These are phyloP conservation scores for Cochlearius cochlearius DNA, from an alignment of 2,113 vertebrate species.

Conservation along the genomic window DNA sequence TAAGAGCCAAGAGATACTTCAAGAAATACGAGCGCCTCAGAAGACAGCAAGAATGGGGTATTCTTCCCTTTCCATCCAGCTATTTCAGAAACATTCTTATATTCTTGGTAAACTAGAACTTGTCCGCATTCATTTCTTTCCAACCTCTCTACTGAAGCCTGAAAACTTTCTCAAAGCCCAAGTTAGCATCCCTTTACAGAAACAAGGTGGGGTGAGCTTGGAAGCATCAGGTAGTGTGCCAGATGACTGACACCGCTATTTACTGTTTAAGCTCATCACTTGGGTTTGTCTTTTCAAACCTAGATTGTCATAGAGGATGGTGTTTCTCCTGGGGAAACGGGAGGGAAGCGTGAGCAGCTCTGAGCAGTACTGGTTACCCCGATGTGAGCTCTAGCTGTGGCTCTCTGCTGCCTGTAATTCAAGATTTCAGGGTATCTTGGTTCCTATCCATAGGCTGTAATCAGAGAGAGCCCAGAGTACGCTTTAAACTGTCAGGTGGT, in stretches of 20 bases:
- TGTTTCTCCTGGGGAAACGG: not conserved
- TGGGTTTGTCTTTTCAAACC: not conserved
- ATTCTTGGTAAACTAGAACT: not conserved
- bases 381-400: not conserved
- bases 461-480: not conserved
- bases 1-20: constrained; percentile 41
- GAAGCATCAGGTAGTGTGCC: not conserved
- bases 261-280: not conserved
- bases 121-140: not conserved
- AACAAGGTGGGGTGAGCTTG: not conserved
- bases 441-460: too few species aligned
- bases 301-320: not conserved
- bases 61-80: not conserved
- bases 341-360: not conserved
- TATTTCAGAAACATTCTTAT: not conserved
- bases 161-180: not conserved
- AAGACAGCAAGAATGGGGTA: constrained; percentile 41
- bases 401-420: not conserved
- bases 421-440: not conserved
- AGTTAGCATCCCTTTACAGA: not conserved
- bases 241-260: not conserved
- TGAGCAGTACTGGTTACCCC: too few species aligned
- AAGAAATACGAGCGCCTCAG: not conserved
- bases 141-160: not conserved
- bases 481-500: not conserved